A percentile compares a stretch with the other conserved stretches of the same genome.
Conservation (phyloP, 1,140 invertebrate genomes). For the Aphaenogaster floridana region DNA sequence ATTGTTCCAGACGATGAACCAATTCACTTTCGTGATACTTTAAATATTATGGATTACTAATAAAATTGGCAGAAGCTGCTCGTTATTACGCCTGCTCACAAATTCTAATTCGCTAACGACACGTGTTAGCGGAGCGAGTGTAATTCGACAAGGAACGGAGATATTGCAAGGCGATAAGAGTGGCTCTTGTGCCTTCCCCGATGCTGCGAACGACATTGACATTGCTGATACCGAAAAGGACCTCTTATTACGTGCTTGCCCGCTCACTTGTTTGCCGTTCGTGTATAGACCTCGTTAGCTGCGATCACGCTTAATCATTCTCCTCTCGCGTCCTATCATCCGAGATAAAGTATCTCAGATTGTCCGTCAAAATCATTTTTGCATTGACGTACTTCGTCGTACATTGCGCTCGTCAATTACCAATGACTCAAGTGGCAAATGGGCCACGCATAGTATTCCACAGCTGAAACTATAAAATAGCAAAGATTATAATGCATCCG, state of each 20-base stretch:
- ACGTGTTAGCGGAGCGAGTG: background rate
- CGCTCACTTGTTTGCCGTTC: slow-evolving; percentile 32
- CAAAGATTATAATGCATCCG: background rate
- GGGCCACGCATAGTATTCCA: background rate
- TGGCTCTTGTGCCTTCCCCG: background rate
- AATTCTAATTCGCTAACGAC: slow-evolving; percentile 11
- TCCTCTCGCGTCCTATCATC: background rate
- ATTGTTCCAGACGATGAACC: background rate
- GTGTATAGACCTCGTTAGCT: slow-evolving; percentile 31
- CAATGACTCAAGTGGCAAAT: background rate
- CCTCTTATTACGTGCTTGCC: slow-evolving; percentile 26
- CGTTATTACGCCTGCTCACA: background rate
- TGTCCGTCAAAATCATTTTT: slow-evolving; percentile 21
- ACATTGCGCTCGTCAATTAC: background rate
- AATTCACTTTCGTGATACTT: background rate
- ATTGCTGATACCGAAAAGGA: slow-evolving; percentile 37
- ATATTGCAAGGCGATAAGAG: slow-evolving; percentile 30
- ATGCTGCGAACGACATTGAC: slow-evolving; percentile 35
- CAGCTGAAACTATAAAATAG: background rate
- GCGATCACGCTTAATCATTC: slow-evolving; percentile 39
- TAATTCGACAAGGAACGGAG: slow-evolving; percentile 22
- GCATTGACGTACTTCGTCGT: background rate
- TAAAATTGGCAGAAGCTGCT: background rate
- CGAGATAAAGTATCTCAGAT: background rate
- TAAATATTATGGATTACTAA: background rate